Evolutionary conservation across 2,113 vertebrate genomes (phyloP), one percentile per base, ranked within the genome.

Genomic region (Beaufortia kweichowensis): DNA sequence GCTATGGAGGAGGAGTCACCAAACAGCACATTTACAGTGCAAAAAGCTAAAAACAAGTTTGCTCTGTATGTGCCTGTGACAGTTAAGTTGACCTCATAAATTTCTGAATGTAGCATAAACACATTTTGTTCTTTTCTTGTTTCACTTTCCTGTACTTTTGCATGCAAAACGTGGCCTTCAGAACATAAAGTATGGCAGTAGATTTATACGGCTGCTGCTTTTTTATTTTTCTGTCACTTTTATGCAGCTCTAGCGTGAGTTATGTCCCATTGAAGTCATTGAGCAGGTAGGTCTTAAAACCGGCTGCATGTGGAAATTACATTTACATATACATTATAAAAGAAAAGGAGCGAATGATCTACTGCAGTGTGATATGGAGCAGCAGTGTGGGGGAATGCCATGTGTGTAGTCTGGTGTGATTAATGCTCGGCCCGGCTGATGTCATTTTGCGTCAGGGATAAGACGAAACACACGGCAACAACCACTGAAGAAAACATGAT

Each of bases 1-100:
- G 78, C 39, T 41, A 72, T 65, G 48, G 65, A 59, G 46, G 53
- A 64, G 79, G 24, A 75, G 65, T 35, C 61, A 43, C 74, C 79
- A 88, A 89, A 80, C 81, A 82, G 63, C 63, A 43, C 50, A 77
- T 84, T 77, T 67, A 81, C 81, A 76, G 73, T 72, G 43, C 59
- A 35, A 10, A n/a, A 19, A 12, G 23, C 19, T 67, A 57, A 82
- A 82, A 81, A 79, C 59, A 74, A 81, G 76, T 72, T 59, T 62
- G 48, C 70, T 29, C 12, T 29, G 28, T 48, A 57, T 57, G 66
- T 10, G 19, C 35, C 81, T 69, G 35, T 19, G 48, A 29, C 23
- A 76, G 31, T 39, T 50, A 9, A 48, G 15, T 39, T 31, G 55
- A 71, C 24, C 60, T 71, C 29, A 43, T 72, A 76, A 79, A 82